Evolutionary conservation across 2,797 vertebrate genomes (phyloP), one percentile per base, ranked within the genome.

Genomic region (Gouania willdenowi): DNA sequence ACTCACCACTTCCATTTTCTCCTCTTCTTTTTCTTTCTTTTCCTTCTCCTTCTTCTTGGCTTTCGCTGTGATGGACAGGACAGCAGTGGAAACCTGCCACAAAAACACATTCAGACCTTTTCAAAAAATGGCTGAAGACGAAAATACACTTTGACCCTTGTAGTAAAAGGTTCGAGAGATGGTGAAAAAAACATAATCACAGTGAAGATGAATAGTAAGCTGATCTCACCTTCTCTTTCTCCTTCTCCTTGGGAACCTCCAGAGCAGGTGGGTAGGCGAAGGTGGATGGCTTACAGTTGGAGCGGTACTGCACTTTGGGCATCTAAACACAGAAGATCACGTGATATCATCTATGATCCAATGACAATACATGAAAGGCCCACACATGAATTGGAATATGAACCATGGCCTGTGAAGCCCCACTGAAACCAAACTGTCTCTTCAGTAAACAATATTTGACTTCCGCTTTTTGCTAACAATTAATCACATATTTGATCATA

Each of bases 21-120:
- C 93, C 66, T 96, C 93, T 73, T 96, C 94, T 43, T 96, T 98
- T 35, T 98, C 95, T 42, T 98, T 96, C 76, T 93, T 93, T 48
- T 98, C 95, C 76, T 98, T 99, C 70, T 98, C 97, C 71, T 98
- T 98, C 87, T 98, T 99, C 88, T 99, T 99, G 63, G 95, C 96
- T 81, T 99, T 99, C 71, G 97, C 97, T 21, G 97, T 99, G 83
- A 99, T 99, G 75, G 96, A 99, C 50, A 99, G 86, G 74, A 99
- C 95, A 26, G 97, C 97, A 1, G 97, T 98, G 51, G 97, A 99
- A 69, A 99, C 95, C 96, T 99, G 71, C 27, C 67, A 51, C 6
- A 49, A 37, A 48, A 11, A 52, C 51, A 65, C 51, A 62, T 35
- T 44, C 33, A 56, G 41, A 30, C 26, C 35, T 54, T 74, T 56